Evolutionary conservation across 2,113 vertebrate genomes (phyloP).

Genomic region (Oplegnathus fasciatus): DNA sequence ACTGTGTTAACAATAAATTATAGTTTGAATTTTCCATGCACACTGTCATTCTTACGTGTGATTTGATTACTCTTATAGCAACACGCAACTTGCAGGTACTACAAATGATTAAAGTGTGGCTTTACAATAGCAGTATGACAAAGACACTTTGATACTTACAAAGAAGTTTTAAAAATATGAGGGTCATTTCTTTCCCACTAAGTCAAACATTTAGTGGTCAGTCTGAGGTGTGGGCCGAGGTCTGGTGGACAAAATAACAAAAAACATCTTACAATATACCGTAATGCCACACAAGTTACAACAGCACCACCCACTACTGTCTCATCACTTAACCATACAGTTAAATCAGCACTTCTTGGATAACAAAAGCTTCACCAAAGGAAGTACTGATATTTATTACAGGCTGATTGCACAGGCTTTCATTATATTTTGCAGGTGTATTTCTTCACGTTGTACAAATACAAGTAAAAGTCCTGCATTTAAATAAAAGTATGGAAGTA

Average conservation of each 20-base stretch:
- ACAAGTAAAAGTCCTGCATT: too few species aligned
- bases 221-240: not conserved
- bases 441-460: too few species aligned
- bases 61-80: not conserved
- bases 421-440: not conserved
- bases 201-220: not conserved
- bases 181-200: not conserved
- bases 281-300: not conserved
- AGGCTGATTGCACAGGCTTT: not conserved
- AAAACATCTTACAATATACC: not conserved
- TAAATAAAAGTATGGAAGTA: too few species aligned
- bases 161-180: not conserved
- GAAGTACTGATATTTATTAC: not conserved
- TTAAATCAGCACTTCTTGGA: not conserved
- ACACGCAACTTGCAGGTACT: not conserved
- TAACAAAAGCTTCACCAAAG: not conserved
- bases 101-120: not conserved
- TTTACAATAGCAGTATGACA: not conserved
- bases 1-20: conserved; percentile 9
- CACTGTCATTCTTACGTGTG: not conserved
- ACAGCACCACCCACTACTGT: not conserved
- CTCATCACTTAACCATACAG: not conserved
- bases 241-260: not conserved
- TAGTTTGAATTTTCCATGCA: not conserved
- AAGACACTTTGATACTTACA: not conserved